Evolutionary conservation across 2,797 vertebrate genomes (phyloP), one percentile per base, ranked within the genome.

Genomic region (Spinus olivaceus): DNA sequence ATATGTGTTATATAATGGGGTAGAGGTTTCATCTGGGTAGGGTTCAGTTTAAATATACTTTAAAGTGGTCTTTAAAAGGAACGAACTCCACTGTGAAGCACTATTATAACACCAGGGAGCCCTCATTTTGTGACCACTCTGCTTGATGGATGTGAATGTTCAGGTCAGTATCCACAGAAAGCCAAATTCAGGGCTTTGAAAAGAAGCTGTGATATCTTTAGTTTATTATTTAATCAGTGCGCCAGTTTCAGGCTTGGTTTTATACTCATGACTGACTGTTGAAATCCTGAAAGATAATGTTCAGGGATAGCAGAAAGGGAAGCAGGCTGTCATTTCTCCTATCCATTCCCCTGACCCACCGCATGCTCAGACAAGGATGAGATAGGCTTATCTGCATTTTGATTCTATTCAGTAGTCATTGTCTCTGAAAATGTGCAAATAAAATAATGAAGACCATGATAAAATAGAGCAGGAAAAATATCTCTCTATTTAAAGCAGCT

Each of bases 401-500:
- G 20, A 37, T 77, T 88, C 53, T 59, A 73, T 94, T 90, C 76
- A 90, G 33, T 66, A 80, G 67, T 89, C 71, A 92, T 91, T 91
- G 94, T 92, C 93, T 93, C 89, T 87, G 79, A 87, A 95, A 97
- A 91, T 94, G 84, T 87, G 90, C 94, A 96, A 94, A 96, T 88
- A 81, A 92, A 92, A 65, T 90, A 97, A 98, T 97, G 96, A 96
- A 92, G 95, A 96, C 71, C 85, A 86, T 94, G 98, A 98, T 97
- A 96, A 97, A 97, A 90, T n/a, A 95, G 91, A 95, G 97, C 50
- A 86, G 88, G 39, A 77, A 97, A 97, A 97, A 97, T 91, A 69
- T 98, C 97, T 97, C 89, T 98, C 97, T 97, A 97, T 98, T 98
- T 97, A 98, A 98, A 98, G 98, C 98, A 98, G 98, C 98, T 98